These are phyloP conservation scores for Siphonodentalium dalli DNA, from an alignment of 2,888 invertebrate species.

Conservation along the genomic window DNA sequence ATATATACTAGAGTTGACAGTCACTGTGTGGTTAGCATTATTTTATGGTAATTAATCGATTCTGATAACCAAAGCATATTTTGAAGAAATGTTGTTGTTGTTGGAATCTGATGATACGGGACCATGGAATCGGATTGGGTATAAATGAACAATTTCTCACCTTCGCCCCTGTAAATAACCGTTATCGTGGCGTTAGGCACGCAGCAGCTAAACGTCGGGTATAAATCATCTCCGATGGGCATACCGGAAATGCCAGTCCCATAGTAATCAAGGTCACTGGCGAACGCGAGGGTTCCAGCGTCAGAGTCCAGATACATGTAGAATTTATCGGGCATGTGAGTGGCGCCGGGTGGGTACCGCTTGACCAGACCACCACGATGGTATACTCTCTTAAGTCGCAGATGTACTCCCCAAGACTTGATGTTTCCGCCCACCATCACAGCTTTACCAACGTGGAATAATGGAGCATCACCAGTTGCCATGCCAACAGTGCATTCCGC, in stretches of 20 bases:
- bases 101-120: no score
- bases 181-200: constrained; percentile 20
- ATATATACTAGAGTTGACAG: no score
- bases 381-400: constrained; percentile 10
- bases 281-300: constrained; percentile 21
- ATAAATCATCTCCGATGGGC: constrained; percentile 6
- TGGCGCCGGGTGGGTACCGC: constrained; percentile 22
- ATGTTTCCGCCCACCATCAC: constrained; percentile 17
- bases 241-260: constrained; percentile 24
- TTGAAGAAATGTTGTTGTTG: no score
- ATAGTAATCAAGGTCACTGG: constrained; percentile 22
- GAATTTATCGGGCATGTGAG: constrained; percentile 28
- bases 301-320: constrained; percentile 32
- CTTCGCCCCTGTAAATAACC: constrained; percentile 24
- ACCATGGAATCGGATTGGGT: no score
- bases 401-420: constrained; percentile 24
- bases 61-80: no score
- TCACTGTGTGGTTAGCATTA: no score
- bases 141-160: constrained; percentile 7
- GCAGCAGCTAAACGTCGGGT: constrained; percentile 19
- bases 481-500: constrained; percentile 20
- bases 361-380: constrained; percentile 11
- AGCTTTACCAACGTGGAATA: constrained; percentile 12
- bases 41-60: no score
- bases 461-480: constrained; percentile 10